These are phyloP conservation scores for Caenorhabditis sp. DNA, from an alignment of 2,888 invertebrate species.

Conservation along the genomic window DNA sequence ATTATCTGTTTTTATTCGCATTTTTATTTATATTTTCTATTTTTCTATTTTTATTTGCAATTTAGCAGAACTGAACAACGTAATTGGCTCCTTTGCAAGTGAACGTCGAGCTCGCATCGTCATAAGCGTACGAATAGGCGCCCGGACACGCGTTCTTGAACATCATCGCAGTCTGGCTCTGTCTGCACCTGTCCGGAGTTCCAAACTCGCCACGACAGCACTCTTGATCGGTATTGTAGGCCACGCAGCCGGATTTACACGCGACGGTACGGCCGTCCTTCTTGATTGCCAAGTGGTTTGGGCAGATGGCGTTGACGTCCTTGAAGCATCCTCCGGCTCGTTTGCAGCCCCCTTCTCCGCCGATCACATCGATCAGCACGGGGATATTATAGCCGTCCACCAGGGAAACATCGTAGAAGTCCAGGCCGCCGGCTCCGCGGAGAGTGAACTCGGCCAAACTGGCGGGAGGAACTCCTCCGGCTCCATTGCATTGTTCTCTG, in stretches of 20 bases:
- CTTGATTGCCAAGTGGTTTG: conserved; percentile 41
- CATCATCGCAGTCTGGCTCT: conserved; percentile 80
- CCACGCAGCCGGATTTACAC: conserved; percentile 82
- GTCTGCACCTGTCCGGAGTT: conserved; percentile 80
- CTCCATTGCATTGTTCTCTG: conserved; percentile 67
- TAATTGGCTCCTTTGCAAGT: conserved; percentile 78
- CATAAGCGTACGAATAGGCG: conserved; percentile 82
- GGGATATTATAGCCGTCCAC: conserved; percentile 82
- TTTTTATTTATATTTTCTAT: background rate
- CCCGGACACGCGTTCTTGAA: conserved; percentile 82
- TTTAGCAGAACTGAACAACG: conserved; percentile 40
- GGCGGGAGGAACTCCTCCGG: conserved; percentile 80
- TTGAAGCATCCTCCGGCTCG: conserved; percentile 55
- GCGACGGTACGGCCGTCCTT: conserved; percentile 76
- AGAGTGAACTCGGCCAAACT: conserved; percentile 81
- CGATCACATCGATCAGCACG: conserved; percentile 57
- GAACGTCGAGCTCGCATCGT: conserved; percentile 81
- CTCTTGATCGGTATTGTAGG: conserved; percentile 81
- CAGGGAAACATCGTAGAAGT: conserved; percentile 82
- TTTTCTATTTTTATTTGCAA: background rate
- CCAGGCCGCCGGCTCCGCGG: conserved; percentile 72
- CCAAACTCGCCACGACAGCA: conserved; percentile 81
- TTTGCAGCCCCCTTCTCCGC: conserved; percentile 42
- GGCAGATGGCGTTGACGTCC: conserved; percentile 46
- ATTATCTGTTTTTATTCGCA: background rate